Evolutionary conservation across 2,113 vertebrate species (phyloP).

Genomic region (Circaetus gallicus): DNA sequence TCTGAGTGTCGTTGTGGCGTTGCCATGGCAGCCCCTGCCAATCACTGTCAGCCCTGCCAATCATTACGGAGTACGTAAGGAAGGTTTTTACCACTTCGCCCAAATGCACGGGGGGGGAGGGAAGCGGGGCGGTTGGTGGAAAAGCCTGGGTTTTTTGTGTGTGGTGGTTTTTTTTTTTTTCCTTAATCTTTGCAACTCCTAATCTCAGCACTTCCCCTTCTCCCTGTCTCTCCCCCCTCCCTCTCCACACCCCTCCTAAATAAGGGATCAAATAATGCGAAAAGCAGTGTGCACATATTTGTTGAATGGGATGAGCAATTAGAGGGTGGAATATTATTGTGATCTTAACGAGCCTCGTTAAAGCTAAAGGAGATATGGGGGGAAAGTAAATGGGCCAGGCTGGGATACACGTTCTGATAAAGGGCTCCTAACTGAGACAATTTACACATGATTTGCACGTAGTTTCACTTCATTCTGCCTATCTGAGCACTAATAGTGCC

Average conservation of each 20-base stretch:
- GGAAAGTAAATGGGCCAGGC: conserved; percentile 83
- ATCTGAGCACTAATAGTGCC: conserved; percentile 76
- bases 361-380: conserved; percentile 82
- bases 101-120: conserved; percentile 66
- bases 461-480: conserved; percentile 79
- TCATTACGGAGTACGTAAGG: conserved; percentile 98
- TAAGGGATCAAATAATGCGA: conserved; percentile 85
- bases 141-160: conserved; percentile 65
- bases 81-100: conserved; percentile 94
- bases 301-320: conserved; percentile 93
- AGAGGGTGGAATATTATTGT: conserved; percentile 90
- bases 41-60: conserved; percentile 99
- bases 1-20: conserved; percentile 96
- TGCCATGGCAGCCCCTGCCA: conserved; percentile 98
- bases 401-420: conserved; percentile 80
- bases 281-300: conserved; percentile 84
- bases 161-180: conserved; percentile 40
- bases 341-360: conserved; percentile 88
- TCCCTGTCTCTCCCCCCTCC: conserved; percentile 36
- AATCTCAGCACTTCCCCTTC: conserved; percentile 88
- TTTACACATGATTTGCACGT: conserved; percentile 80
- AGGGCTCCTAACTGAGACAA: conserved; percentile 76
- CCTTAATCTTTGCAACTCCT: conserved; percentile 81
- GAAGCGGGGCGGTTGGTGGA: conserved; percentile 61
- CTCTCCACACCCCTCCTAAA: conserved; percentile 72